A percentile compares a stretch with the other conserved stretches of the same genome.
Conservation (phyloP, 1,140 invertebrate genomes). For the Venturia canescens region DNA sequence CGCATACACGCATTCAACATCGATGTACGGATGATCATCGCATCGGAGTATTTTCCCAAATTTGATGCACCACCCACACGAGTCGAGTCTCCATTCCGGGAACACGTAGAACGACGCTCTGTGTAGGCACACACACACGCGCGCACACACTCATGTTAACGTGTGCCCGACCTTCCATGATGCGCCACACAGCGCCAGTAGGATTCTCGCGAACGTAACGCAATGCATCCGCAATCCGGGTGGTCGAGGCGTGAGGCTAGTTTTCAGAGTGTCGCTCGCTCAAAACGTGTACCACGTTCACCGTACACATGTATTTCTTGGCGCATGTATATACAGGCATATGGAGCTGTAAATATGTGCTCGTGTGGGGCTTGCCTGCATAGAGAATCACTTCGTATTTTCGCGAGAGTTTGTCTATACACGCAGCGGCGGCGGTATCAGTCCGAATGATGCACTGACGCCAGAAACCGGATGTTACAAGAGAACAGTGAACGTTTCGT, state of each 20-base stretch:
- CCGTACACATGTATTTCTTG: neutral
- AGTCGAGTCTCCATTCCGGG: neutral
- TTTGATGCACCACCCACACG: neutral
- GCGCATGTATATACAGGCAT: neutral
- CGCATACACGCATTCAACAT: neutral
- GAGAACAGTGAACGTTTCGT: constrained; percentile 18
- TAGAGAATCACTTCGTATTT: constrained; percentile 32
- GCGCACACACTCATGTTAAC: neutral
- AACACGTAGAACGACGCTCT: constrained; percentile 5
- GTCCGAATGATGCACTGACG: constrained; percentile 17
- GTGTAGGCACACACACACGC: neutral
- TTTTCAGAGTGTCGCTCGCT: constrained; percentile 36
- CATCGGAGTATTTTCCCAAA: neutral
- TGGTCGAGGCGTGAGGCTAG: constrained; percentile 18
- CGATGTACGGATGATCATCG: neutral
- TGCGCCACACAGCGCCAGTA: neutral
- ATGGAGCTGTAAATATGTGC: neutral
- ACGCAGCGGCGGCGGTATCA: constrained; percentile 15
- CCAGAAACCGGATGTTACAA: constrained; percentile 31
- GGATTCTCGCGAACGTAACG: constrained; percentile 20
- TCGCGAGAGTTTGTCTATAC: neutral
- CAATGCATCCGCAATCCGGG: constrained; percentile 22
- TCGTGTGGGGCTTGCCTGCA: neutral
- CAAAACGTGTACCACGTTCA: constrained; percentile 17
- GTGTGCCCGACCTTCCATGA: neutral